These are phyloP conservation scores for Polypedilum vanderplanki DNA, from an alignment of 1,140 invertebrate genomes.

Conservation along the genomic window DNA sequence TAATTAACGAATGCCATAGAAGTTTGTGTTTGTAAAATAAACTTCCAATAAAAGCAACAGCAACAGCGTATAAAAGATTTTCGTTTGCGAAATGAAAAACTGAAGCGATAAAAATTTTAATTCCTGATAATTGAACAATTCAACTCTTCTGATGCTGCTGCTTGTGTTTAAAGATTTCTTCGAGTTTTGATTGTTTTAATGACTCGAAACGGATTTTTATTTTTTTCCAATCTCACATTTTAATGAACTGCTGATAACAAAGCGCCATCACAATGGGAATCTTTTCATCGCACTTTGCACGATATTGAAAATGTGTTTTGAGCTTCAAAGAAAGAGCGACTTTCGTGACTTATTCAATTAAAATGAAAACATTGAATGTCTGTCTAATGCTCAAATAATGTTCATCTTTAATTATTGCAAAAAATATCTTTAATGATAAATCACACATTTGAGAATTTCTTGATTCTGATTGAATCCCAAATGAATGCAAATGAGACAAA, in stretches of 20 bases:
- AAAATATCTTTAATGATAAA: too few relatives aligned
- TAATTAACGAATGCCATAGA: constrained; percentile 3
- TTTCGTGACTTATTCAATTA: background rate
- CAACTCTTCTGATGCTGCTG: too few relatives aligned
- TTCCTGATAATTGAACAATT: background rate
- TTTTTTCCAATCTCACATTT: background rate
- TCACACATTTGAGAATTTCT: too few relatives aligned
- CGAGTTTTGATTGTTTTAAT: constrained; percentile 5
- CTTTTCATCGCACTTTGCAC: too few relatives aligned
- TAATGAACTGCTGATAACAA: background rate
- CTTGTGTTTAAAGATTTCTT: background rate
- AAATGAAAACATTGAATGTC: background rate
- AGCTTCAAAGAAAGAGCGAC: too few relatives aligned
- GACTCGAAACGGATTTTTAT: background rate
- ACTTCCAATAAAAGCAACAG: background rate
- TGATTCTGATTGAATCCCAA: too few relatives aligned
- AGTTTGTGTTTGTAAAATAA: constrained; percentile 9
- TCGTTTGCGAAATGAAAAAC: background rate
- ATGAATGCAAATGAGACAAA: too few relatives aligned
- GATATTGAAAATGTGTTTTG: too few relatives aligned
- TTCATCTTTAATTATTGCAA: too few relatives aligned
- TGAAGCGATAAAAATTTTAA: constrained; percentile 14
- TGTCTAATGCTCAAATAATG: too few relatives aligned
- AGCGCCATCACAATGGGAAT: too few relatives aligned
- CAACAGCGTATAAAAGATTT: background rate